These are phyloP conservation scores for Stenodema calcarata DNA, from an alignment of 2,888 invertebrate genomes.

Conservation along the genomic window DNA sequence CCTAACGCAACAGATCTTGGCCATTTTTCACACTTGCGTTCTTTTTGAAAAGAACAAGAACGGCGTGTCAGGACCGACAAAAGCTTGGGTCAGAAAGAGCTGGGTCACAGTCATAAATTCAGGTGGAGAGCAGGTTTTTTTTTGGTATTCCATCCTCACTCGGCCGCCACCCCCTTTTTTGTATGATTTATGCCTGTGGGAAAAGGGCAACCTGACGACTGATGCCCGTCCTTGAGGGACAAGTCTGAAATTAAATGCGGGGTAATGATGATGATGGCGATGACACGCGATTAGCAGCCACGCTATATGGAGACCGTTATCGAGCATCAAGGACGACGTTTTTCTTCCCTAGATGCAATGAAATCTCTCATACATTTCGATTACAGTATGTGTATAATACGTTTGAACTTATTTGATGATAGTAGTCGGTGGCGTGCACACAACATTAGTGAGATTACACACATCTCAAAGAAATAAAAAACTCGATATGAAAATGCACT, in stretches of 20 bases:
- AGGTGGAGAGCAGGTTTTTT: constrained; percentile 12
- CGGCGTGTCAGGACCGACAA: constrained; percentile 23
- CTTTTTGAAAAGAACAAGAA: constrained; percentile 22
- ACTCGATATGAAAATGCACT: too few relatives aligned
- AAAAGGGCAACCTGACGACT: constrained; percentile 24
- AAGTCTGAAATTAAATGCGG: constrained; percentile 17
- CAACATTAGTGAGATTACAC: too few relatives aligned
- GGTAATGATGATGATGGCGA: constrained; percentile 3
- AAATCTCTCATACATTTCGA: background rate
- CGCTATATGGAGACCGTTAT: background rate
- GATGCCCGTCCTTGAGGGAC: background rate
- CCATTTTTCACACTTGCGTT: constrained; percentile 18
- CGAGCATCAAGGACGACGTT: background rate
- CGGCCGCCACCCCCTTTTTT: background rate
- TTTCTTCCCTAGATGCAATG: background rate
- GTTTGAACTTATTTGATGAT: too few relatives aligned
- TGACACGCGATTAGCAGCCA: constrained; percentile 25
- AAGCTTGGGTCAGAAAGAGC: background rate
- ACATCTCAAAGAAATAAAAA: too few relatives aligned
- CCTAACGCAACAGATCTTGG: constrained; percentile 3
- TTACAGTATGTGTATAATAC: background rate
- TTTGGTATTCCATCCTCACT: background rate
- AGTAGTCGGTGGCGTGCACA: too few relatives aligned
- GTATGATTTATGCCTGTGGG: constrained; percentile 44
- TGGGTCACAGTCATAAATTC: constrained; percentile 37